Conservation (phyloP, 2,113 vertebrate genomes). For the Heptranchias perlo region DNA sequence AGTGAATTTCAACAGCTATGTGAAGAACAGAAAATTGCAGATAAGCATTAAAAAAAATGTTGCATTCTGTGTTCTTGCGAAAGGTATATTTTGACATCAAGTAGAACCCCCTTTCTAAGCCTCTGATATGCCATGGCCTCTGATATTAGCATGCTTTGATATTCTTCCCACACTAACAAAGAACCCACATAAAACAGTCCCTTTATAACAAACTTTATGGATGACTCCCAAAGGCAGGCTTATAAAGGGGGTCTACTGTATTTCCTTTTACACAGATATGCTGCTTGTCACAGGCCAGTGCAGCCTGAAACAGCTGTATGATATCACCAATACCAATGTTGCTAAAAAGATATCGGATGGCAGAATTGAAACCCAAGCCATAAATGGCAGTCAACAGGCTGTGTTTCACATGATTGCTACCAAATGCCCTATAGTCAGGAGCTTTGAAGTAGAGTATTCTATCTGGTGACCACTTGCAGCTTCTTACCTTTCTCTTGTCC, state of each 20-base stretch:
- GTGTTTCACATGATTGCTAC: slow-evolving; percentile 37
- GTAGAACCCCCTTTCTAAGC: background rate
- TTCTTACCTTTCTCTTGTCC: slow-evolving; percentile 23
- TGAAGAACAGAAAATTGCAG: background rate
- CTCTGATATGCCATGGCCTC: background rate
- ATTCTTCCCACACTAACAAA: background rate
- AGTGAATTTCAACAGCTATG: background rate
- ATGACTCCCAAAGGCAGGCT: slow-evolving; percentile 29
- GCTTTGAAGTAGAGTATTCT: slow-evolving; percentile 34
- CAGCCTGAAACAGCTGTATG: slow-evolving; percentile 27
- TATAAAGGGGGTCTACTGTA: slow-evolving; percentile 30
- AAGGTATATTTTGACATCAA: background rate
- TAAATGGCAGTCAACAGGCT: slow-evolving; percentile 31
- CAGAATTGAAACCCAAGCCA: slow-evolving; percentile 28
- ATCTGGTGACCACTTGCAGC: slow-evolving; percentile 23
- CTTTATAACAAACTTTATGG: background rate
- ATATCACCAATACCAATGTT: slow-evolving; percentile 21
- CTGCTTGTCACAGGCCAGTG: slow-evolving; percentile 5
- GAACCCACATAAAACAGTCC: background rate
- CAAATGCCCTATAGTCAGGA: slow-evolving; percentile 24
- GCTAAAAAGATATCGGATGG: slow-evolving; percentile 34
- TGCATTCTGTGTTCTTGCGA: background rate
- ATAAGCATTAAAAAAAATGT: background rate
- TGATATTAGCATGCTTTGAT: background rate
- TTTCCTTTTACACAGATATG: slow-evolving; percentile 15